Evolutionary conservation across 2,113 vertebrate species (phyloP), one percentile per base, ranked within the genome.

Genomic region (Gymnogyps californianus): DNA sequence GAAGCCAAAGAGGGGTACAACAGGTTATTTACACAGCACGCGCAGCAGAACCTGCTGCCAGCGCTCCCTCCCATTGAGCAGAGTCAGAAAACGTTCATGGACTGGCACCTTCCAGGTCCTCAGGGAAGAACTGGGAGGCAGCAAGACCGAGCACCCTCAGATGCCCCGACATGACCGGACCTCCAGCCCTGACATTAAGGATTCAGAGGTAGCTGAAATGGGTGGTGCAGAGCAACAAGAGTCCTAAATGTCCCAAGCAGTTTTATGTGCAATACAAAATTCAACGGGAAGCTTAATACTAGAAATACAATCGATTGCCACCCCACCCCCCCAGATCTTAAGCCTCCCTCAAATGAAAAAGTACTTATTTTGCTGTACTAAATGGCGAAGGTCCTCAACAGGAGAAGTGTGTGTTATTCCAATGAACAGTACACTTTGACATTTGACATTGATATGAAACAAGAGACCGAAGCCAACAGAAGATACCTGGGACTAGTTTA

Each of bases 71-170:
- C 25, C 34, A 11, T 9, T 5, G 10, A 88, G 38, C 1, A 2
- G 46, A 38, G 26, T 42, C 70, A 40, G 57, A 52, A 70, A 42
- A 29, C 0, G 0, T 22, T n/a, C 44, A 13, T 0, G 0, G 51
- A 7, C 25, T 21, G 25, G 52, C 24, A 66, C 28, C 52, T 57
- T 57, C 21, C 47, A 57, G 52, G 16, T 15, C 18, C 32, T 19
- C 4, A 28, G 25, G 28, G 40, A 90, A 49, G 34, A 65, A 31
- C 5, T 0, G 29, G 42, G 61, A 84, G 34, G 26, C 65, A 71
- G 66, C 2, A 4, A 52, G 76, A 51, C 31, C 2, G 2, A 49
- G 49, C 32, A 24, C 7, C 16, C 54, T 34, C 36, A 13, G 55
- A 15, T 8, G 16, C 34, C 28, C 21, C 0, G 1, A 44, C 13